Evolutionary conservation across 92 coral and sea anemone species (phyloP), one percentile per base, ranked within the genome.

Genomic region (Heliopora coerulea): DNA sequence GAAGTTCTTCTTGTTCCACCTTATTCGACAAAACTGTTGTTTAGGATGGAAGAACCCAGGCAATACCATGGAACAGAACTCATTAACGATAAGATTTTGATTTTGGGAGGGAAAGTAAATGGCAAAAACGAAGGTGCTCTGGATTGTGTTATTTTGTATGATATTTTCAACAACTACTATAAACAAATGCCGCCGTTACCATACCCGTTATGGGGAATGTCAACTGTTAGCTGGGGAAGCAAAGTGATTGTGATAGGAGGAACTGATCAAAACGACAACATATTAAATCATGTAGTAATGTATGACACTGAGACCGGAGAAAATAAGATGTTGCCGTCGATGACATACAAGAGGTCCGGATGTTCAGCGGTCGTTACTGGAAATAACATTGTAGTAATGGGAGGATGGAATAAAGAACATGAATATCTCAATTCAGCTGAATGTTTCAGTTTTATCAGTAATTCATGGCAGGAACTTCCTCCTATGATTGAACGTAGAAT

Each of bases 171-270:
- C 8, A 64, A 30, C 6, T 9, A 3, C 27, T 64, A 0, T 42
- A 34, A 42, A 8, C 19, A 28, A 29, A 61, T 61, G 44, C 17
- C 1, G 25, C 23, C 23, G 8, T 65, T 65, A 13, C 56, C 56
- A 19, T 42, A 65, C 54, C 28, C 23, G 7, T 52, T 65, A 30
- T 17, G 49, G 0, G 72, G 54, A n/a, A 40, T 65, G 72, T 52
- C 72, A 9, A 42, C 72, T 14, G 56, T 26, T 19, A 3, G 14
- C 8, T 3, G 56, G 56, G 21, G 31, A 18, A 39, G 39, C 72
- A 65, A 23, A 0, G 72, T 65, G 3, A 0, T 37, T 13, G 10
- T 65, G 52, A 29, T 65, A 17, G 72, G 72, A 6, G 72, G 72
- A 7, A 1, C 8, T 9, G 72, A 65, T 65, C 6, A 24, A 1